These are phyloP conservation scores for Alviniconcha strummeri DNA, from an alignment of 2,888 invertebrate species.

Conservation along the genomic window DNA sequence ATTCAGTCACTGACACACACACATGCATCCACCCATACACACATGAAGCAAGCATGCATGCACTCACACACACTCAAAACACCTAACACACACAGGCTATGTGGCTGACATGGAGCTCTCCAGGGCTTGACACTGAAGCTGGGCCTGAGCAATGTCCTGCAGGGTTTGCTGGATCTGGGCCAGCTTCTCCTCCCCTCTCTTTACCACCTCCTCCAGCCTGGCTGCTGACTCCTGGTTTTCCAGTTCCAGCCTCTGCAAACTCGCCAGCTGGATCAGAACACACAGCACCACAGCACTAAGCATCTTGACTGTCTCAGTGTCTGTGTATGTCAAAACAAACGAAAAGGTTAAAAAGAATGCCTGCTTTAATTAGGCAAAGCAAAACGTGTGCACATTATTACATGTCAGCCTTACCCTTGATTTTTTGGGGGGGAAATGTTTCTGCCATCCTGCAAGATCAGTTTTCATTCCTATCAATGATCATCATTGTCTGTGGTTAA, in stretches of 20 bases:
- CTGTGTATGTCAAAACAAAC: no score
- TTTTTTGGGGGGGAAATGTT: no score
- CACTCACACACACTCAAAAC: background rate
- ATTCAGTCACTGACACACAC: background rate
- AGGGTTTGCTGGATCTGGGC: conserved; percentile 92
- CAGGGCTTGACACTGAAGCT: conserved; percentile 68
- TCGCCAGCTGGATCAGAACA: conserved; percentile 56
- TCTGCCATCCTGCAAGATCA: no score
- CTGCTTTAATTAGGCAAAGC: no score
- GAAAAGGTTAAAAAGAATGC: no score
- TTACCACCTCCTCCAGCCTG: conserved; percentile 87
- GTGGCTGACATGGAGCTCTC: conserved; percentile 42
- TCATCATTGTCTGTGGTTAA: no score
- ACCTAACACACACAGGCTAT: background rate
- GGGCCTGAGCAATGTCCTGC: conserved; percentile 83
- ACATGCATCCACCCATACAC: background rate
- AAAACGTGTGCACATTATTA: no score
- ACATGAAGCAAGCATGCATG: background rate
- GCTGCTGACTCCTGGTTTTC: conserved; percentile 95
- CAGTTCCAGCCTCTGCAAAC: conserved; percentile 81
- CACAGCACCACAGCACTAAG: no score
- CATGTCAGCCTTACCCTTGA: no score
- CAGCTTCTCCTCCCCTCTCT: conserved; percentile 88
- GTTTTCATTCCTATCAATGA: no score
- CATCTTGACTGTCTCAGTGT: no score